These are phyloP conservation scores for Thysanoteuthis rhombus DNA, from an alignment of 2,888 invertebrate genomes.

Conservation along the genomic window DNA sequence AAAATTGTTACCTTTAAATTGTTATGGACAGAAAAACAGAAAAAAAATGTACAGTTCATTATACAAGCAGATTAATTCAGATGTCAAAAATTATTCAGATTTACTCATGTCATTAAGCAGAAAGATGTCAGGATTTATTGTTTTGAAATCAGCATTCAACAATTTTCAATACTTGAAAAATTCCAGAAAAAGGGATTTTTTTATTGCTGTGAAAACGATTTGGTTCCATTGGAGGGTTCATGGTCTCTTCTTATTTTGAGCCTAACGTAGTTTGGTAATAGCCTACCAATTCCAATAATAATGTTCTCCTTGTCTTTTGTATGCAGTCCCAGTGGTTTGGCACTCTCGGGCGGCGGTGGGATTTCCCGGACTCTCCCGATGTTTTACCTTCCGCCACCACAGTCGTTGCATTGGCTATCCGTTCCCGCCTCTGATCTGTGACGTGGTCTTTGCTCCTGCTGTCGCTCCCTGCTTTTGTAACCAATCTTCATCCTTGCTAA, in stretches of 20 bases:
- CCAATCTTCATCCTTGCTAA: slow-evolving; percentile 26
- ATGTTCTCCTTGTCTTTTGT: slow-evolving; percentile 33
- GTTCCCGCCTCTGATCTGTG: slow-evolving; percentile 29
- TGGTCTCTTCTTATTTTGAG: neutral
- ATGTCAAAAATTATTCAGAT: neutral
- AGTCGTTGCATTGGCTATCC: slow-evolving; percentile 30
- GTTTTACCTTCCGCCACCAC: slow-evolving; percentile 27
- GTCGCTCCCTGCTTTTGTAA: slow-evolving; percentile 31
- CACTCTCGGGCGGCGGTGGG: slow-evolving; percentile 27
- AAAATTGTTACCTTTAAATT: too few relatives aligned
- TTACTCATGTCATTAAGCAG: neutral
- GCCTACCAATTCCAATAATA: slow-evolving; percentile 1
- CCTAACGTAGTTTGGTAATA: slow-evolving; percentile 18
- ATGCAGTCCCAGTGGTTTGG: slow-evolving; percentile 32
- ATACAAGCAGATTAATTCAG: too few relatives aligned
- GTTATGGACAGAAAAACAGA: too few relatives aligned
- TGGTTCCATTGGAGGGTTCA: neutral
- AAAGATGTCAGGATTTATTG: neutral
- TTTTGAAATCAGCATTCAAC: neutral
- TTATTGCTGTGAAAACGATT: neutral
- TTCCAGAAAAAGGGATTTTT: neutral
- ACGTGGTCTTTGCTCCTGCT: slow-evolving; percentile 29
- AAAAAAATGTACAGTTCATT: too few relatives aligned
- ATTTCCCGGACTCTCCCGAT: slow-evolving; percentile 27
- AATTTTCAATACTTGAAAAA: neutral